Base-by-base conservation (phyloP, 2,888 invertebrate genomes). In the Ophioninae sp. region DNA sequence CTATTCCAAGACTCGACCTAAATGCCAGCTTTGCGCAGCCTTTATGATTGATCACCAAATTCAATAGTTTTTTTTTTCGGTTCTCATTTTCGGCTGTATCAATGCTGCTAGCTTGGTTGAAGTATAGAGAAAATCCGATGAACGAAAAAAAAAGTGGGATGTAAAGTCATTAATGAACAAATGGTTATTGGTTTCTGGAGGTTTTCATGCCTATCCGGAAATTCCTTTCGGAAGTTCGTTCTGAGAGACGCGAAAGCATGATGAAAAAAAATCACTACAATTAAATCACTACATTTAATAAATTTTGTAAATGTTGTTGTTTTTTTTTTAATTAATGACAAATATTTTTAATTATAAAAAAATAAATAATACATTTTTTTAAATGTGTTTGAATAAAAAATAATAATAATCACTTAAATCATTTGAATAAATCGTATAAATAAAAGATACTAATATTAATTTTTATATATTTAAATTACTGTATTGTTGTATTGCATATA, bases 21-120 rank as follows among this genome's bases (percentile, higher is more conserved):
- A 5, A 17, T 50, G 30, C 30, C 30, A 30, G 30, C 50, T 13
- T 61, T 37, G 8, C 21, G 8, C 21, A 21, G 2, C 20, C 8
- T 13, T 59, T 39, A 30, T 57, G 56, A 37, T 57, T 37, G 39
- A 61, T 72, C 30, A 68, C n/a, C 50, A 50, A 57, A 57, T 37
- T 57, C n/a, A 20, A 30, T 20, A 30, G 8, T 56, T 50, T 50
- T 50, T 50, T 50, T 69, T 30, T 8, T 20, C 8, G 20, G 8
- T 21, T 13, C 7, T 6, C n/a, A 21, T 20, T 39, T 39, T 23
- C 20, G n/a, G 20, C n/a, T 30, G 5, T 8, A 20, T n/a, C 17
- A 65, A 20, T 39, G 20, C 23, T 1, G 23, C 37, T 20, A 30
- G 23, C 30, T 17, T 62, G 3, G 1, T 30, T 30, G 17, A 0